A percentile compares a stretch with the other conserved stretches of the same genome.
Conservation (phyloP, 2,797 vertebrate species). For the Sebastes vulpes region DNA sequence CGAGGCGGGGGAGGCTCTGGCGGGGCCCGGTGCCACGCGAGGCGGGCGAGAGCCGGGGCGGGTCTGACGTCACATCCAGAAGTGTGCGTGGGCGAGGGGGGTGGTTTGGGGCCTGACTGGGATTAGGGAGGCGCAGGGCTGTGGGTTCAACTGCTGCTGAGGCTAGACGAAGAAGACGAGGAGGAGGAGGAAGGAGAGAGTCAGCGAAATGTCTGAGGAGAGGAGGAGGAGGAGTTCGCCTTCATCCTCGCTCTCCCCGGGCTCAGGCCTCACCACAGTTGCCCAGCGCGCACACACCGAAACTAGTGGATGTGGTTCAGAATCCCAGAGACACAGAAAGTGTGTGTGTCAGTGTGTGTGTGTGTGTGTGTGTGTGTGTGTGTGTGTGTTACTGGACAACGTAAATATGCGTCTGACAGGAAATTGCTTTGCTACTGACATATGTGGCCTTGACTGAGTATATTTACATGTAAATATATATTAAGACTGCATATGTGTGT, state of each 20-base stretch:
- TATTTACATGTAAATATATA: conserved; percentile 48
- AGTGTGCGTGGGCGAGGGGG: conserved; percentile 60
- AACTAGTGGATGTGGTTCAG: conserved; percentile 42
- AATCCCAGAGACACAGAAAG: neutral
- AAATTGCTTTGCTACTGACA: conserved; percentile 40
- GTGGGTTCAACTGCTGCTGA: conserved; percentile 64
- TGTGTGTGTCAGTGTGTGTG: conserved; percentile 4
- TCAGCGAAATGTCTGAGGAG: conserved; percentile 64
- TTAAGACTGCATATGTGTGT: conserved; percentile 8
- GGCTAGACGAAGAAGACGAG: conserved; percentile 43
- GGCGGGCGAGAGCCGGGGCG: conserved; percentile 52
- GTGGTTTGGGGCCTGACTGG: conserved; percentile 63
- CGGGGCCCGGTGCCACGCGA: conserved; percentile 56
- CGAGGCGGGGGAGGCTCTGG: conserved; percentile 58
- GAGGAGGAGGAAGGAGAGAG: conserved; percentile 44
- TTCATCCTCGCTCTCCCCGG: conserved; percentile 8
- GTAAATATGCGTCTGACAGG: conserved; percentile 52
- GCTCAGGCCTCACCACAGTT: conserved; percentile 25
- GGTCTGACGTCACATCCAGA: conserved; percentile 61
- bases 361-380: conserved; percentile 26
- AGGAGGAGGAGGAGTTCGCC: conserved; percentile 18
- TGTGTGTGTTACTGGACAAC: conserved; percentile 30
- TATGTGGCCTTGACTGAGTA: neutral
- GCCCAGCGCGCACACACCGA: neutral
- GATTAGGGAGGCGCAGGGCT: conserved; percentile 63